Base-by-base conservation (phyloP, 2,113 vertebrate genomes). In the Phylloscopus whistleri region DNA sequence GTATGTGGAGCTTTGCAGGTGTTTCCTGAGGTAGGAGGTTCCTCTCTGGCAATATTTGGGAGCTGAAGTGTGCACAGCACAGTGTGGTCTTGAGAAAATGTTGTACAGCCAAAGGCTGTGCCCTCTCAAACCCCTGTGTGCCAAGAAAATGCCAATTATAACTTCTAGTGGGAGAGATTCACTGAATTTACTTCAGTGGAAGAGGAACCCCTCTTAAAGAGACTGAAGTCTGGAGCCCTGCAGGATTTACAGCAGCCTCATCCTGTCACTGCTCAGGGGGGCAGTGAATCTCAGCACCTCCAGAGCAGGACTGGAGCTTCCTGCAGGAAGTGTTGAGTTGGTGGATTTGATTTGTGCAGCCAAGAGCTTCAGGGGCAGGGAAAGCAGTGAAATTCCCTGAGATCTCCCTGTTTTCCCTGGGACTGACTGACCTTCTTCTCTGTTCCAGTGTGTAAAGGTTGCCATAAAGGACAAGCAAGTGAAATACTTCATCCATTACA, bases 401-500 rank as follows among this genome's bases (percentile, higher is more conserved):
- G 37, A 6, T 44, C 39, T 20, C 46, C 44, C 3, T 49, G 55
- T 79, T 66, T 22, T 48, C 51, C 6, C 2, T 41, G 49, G 35
- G 24, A 52, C 51, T 96, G 60, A 95, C 67, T 26, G 76, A 66
- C 26, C 72, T 84, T 91, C 69, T 82, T 95, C 63, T 97, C 85
- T 87, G 17, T 98, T 98, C 23, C 98, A 99, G 99, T 99, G 99
- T 98, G 99, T 99, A 94, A 99, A 99, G 96, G 99, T 99, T 97
- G 99, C 98, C 97, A 99, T 99, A 98, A 99, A 99, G 98, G 99
- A 99, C 96, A 99, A 99, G 97, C 99, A 99, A 98, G 99, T 99
- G 97, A 99, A 99, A 96, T 99, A 99, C 97, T 99, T 99, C 44
- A 99, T 99, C 98, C 99, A 99, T 98, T 99, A 99, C 98, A 99